Evolutionary conservation across 2,113 vertebrate species (phyloP).

Genomic region (Spermophilus dauricus): DNA sequence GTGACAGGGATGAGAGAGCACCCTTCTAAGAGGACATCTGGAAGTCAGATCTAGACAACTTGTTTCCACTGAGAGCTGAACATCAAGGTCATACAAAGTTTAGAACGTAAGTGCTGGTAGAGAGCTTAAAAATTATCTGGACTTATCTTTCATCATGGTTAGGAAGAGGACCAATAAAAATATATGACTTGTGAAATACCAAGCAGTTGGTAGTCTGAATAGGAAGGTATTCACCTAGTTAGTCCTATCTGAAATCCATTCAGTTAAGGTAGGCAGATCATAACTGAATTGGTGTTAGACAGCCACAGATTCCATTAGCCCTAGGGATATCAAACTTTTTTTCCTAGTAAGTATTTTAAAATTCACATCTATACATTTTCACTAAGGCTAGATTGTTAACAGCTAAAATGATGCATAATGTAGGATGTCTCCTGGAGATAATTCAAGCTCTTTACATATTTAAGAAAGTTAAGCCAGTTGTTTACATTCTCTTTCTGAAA

Average conservation of each 20-base stretch:
- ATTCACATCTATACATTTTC: not conserved
- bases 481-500: conserved; percentile 8
- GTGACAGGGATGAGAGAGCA: not conserved
- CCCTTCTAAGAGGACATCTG: not conserved
- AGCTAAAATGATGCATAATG: not conserved
- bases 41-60: not conserved
- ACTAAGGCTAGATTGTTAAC: not conserved
- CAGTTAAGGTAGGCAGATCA: not conserved
- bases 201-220: not conserved
- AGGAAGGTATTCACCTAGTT: not conserved
- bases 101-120: not conserved
- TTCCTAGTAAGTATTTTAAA: not conserved
- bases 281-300: not conserved
- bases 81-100: not conserved
- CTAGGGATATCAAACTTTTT: no score
- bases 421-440: not conserved
- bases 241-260: not conserved
- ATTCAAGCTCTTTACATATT: not conserved
- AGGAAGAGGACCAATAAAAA: not conserved
- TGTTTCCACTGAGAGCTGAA: not conserved
- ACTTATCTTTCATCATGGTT: not conserved
- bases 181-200: not conserved
- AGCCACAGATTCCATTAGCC: not conserved
- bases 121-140: conserved; percentile 14
- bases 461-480: not conserved